Conservation (phyloP, 1,140 invertebrate species). For the Chironomus tepperi region DNA sequence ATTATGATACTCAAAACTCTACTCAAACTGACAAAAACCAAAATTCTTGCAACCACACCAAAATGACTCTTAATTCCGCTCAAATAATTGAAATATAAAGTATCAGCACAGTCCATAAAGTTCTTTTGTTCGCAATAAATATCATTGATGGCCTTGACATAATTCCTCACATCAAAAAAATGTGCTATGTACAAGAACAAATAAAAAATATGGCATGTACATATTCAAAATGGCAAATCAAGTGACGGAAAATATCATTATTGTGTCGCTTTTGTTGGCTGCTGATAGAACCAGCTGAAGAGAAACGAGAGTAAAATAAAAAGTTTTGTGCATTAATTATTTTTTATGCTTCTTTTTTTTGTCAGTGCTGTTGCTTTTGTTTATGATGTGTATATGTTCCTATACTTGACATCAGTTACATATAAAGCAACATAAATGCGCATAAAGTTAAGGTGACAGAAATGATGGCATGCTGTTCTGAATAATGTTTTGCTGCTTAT, state of each 20-base stretch:
- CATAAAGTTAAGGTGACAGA: background rate
- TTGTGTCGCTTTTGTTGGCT: background rate
- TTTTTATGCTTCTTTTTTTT: background rate
- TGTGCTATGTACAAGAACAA: background rate
- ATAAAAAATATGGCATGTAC: background rate
- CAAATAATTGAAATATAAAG: background rate
- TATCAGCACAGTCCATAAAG: slow-evolving; percentile 18
- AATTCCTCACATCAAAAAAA: background rate
- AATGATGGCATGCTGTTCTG: background rate
- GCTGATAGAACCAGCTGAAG: background rate
- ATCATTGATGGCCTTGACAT: slow-evolving; percentile 6
- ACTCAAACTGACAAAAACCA: background rate
- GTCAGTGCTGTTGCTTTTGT: background rate
- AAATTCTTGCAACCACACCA: background rate
- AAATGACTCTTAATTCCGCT: background rate
- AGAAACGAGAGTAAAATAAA: background rate
- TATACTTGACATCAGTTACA: too few species aligned
- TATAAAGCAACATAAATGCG: background rate
- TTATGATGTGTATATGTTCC: background rate
- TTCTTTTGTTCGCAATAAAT: background rate
- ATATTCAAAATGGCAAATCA: background rate
- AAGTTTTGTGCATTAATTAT: slow-evolving; percentile 5
- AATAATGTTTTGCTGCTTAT: background rate
- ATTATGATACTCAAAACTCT: too few species aligned
- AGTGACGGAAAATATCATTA: slow-evolving; percentile 1